Conservation (phyloP, 2,797 vertebrate genomes). For the Artibeus jamaicensis region DNA sequence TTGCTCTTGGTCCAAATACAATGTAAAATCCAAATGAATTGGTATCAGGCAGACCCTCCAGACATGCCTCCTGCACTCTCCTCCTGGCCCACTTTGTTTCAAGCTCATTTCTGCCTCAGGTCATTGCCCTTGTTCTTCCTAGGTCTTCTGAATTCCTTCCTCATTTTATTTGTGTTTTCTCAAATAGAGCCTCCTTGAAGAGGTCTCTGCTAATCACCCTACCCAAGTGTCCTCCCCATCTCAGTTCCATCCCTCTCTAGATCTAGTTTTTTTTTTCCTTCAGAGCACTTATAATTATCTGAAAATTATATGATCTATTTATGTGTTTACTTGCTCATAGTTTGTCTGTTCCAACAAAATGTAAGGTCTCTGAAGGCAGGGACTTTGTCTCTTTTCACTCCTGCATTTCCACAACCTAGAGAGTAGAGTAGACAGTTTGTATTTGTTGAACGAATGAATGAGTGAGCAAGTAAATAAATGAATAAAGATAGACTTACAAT, state of each 20-base stretch:
- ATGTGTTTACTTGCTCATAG: not conserved
- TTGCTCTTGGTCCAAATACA: not conserved
- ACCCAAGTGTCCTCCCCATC: not conserved
- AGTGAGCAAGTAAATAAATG: not conserved
- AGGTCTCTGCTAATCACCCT: not conserved
- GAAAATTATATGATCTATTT: not conserved
- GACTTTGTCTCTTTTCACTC: not conserved
- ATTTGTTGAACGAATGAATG: not conserved
- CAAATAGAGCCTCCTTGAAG: not conserved
- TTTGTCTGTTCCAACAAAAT: not conserved
- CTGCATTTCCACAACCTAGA: not conserved
- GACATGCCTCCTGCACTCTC: not conserved
- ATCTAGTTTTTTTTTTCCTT: not conserved
- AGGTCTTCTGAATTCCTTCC: not conserved
- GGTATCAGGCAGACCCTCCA: not conserved
- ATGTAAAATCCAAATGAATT: not conserved
- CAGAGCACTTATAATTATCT: not conserved
- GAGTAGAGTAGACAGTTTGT: not conserved
- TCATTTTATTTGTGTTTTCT: not conserved
- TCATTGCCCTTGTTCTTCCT: not conserved
- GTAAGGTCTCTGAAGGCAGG: not conserved
- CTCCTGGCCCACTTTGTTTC: not conserved
- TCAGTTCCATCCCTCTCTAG: not conserved
- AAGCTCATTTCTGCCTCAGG: not conserved
- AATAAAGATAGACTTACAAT: not conserved